Evolutionary conservation across 2,113 vertebrate genomes (phyloP), one percentile per base, ranked within the genome.

Genomic region (Sinocyclocheilus maitianheensis): DNA sequence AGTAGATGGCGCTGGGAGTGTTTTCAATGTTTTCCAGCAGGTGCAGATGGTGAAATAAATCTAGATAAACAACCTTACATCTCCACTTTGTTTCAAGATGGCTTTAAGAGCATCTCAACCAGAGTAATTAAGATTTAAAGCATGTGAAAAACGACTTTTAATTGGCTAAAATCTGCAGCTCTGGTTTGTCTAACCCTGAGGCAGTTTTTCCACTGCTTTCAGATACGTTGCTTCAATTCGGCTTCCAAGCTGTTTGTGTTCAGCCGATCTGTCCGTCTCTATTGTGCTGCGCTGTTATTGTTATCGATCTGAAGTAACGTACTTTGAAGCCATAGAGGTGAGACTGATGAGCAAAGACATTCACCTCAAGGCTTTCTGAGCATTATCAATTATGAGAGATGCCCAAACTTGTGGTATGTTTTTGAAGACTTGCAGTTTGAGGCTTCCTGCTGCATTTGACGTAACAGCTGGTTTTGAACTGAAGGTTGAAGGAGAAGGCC

Each of bases 401-500:
- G 62, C 79, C 43, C 79, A 30, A 43, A 63, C 58, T 43, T 80
- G 8, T 22, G 58, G 4, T 65, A 1, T 83, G 26, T 69, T 55
- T 71, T 51, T 26, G 63, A 82, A 71, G 63, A 53, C 2, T 55
- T 58, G 7, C 65, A 14, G 65, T 51, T 71, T 83, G 48, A 71
- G 65, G 10, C 20, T 71, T 37, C 26, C 46, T 83, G 79, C 22
- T 18, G 58, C 18, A n/a, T 43, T 80, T 43, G 53, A 40, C 20
- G 6, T 55, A 13, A 40, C 55, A 16, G 46, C 43, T 37, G 62
- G 37, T 48, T 82, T 78, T 77, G 34, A 77, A 71, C 9, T 58
- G 51, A 74, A 84, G 30, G 82, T 51, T 84, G 55, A 67, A 83
- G 51, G 74, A 77, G 81, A 85, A 72, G 46, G n/a, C 75, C 7